Evolutionary conservation across 2,113 vertebrate genomes (phyloP).

Genomic region (Pheucticus melanocephalus): DNA sequence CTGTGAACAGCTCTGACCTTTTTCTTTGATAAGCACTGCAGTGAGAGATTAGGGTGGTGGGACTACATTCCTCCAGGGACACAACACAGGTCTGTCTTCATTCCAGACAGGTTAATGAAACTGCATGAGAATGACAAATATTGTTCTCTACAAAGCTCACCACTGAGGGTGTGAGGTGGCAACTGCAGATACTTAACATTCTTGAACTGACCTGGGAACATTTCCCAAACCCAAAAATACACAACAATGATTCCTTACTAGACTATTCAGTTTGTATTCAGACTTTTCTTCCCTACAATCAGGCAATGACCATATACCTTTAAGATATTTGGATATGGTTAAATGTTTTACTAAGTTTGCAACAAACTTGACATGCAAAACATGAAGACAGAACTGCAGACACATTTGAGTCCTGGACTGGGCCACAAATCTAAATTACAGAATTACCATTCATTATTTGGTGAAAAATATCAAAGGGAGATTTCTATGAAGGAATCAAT

Average conservation of each 20-base stretch:
- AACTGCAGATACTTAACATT: conserved; percentile 10
- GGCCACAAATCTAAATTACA: not conserved
- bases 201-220: not conserved
- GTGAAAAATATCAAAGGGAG: not conserved
- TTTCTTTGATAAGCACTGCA: not conserved
- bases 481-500: not conserved
- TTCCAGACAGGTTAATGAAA: conserved; percentile 60
- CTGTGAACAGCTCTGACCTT: not conserved
- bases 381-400: not conserved
- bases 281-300: not conserved
- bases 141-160: conserved; percentile 23
- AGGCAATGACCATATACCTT: not conserved
- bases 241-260: not conserved
- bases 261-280: not conserved
- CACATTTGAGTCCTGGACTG: not conserved
- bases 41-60: conserved; percentile 15
- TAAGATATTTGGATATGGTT: not conserved
- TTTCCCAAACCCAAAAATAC: not conserved
- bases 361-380: not conserved
- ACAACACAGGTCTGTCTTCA: conserved; percentile 58
- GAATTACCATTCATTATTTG: not conserved
- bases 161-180: not conserved
- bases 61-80: conserved; percentile 68
- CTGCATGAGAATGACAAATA: conserved; percentile 28
- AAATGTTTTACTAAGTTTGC: not conserved